Percentiles rank a stretch among this genome's conserved stretches.
Conservation (phyloP, 2,888 invertebrate species). For the Cataglyphis livida region DNA sequence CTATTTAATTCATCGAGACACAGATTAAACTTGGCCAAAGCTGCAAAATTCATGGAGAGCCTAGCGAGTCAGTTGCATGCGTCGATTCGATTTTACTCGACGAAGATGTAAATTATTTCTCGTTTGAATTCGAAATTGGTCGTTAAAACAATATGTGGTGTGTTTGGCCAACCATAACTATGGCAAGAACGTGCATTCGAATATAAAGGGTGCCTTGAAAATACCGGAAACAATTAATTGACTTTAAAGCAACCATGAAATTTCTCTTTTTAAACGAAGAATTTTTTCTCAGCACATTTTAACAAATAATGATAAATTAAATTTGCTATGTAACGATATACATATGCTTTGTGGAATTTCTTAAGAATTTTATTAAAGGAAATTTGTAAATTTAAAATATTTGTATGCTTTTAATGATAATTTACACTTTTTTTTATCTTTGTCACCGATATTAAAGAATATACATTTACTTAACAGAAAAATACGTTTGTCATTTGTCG, state of each 20-base stretch:
- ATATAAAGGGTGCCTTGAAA: not conserved
- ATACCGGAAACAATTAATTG: constrained; percentile 5
- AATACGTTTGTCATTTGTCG: not conserved
- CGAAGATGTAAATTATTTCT: constrained; percentile 32
- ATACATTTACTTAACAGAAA: not conserved
- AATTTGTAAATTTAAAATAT: not conserved
- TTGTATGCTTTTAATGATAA: not conserved
- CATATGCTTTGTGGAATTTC: not conserved
- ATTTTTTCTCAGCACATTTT: not conserved
- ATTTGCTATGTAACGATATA: not conserved
- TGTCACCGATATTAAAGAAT: not conserved
- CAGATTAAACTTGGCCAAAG: constrained; percentile 19
- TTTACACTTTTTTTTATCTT: not conserved
- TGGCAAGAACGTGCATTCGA: not conserved
- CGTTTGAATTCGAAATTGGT: constrained; percentile 20
- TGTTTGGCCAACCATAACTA: constrained; percentile 1
- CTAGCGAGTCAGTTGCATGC: constrained; percentile 16
- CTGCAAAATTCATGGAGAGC: constrained; percentile 31
- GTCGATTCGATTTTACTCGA: constrained; percentile 8
- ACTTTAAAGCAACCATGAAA: not conserved
- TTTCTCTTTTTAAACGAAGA: not conserved
- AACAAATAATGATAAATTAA: constrained; percentile 31
- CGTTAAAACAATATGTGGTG: constrained; percentile 34
- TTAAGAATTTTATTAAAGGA: not conserved
- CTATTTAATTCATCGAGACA: constrained; percentile 21